These are phyloP conservation scores for Portunus trituberculatus DNA, from an alignment of 1,140 invertebrate species.

Conservation along the genomic window DNA sequence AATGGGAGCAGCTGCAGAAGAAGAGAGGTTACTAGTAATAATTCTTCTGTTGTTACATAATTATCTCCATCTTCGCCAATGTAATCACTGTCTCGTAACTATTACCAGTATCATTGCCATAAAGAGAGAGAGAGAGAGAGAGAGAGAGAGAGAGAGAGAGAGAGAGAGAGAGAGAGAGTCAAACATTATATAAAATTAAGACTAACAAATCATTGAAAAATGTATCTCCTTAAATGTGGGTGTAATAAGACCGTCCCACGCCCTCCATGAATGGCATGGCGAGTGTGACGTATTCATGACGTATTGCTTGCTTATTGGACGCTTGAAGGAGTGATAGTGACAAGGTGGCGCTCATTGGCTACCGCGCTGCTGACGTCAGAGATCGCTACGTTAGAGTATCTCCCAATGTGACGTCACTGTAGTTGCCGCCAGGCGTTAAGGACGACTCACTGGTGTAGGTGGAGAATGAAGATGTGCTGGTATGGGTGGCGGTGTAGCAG, in stretches of 20 bases:
- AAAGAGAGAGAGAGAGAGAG: too few species aligned
- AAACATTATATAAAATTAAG: neutral
- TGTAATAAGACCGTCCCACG: neutral
- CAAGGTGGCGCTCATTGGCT: neutral
- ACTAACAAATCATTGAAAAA: neutral
- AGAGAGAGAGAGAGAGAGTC: neutral
- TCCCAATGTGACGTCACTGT: neutral
- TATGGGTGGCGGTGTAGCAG: neutral
- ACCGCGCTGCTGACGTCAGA: neutral
- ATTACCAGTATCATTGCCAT: too few species aligned
- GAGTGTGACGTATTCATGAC: neutral
- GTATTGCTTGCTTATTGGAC: neutral
- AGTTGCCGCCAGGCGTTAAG: neutral
- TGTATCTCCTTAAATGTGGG: neutral
- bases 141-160: neutral
- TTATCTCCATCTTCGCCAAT: too few species aligned
- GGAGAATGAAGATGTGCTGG: neutral
- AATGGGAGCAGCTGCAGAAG: too few species aligned
- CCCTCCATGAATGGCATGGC: neutral
- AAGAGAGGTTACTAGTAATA: too few species aligned
- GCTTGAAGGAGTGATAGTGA: neutral
- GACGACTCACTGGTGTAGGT: neutral
- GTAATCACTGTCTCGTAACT: too few species aligned
- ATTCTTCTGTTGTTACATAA: too few species aligned
- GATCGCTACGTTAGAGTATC: neutral